Evolutionary conservation across 2,888 invertebrate species (phyloP), one percentile per base, ranked within the genome.

Genomic region (Cancer borealis): DNA sequence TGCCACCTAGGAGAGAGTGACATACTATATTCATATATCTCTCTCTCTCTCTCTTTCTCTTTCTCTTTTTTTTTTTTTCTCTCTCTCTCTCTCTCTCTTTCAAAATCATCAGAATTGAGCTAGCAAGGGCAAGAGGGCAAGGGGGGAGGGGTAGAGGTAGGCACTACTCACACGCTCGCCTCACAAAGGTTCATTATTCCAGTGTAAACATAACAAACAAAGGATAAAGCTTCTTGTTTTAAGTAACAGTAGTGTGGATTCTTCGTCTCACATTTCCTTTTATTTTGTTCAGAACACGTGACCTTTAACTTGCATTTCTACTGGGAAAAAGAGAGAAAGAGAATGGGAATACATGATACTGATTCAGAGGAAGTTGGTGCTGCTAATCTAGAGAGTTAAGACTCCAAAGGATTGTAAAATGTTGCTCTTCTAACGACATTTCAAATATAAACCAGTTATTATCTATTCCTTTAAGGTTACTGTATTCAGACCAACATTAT

Each of bases 121-220:
- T 79, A 79, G 26, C 79, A 30, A 79, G 79, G 30, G 26, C 0
- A 26, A 26, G 30, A 12, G 26, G 79, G 30, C 26, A 79, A 12
- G 26, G 12, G 26, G 12, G 79, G 0, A 30, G 26, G 26, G 30
- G 79, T 6, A 6, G 79, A 26, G 12, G 8, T 1, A 79, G 26
- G 30, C 10, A 79, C 6, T 17, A 79, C 26, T 30, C 79, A 79
- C n/a, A 79, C 79, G 12, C 79, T 79, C n/a, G 66, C 79, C 26
- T 79, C 79, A 79, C 79, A 79, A 79, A n/a, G 79, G 30, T 79
- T 79, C n/a, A 79, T 79, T 79, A n/a, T 79, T 26, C 79, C 79
- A 4, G 79, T 21, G 79, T 26, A 79, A 79, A 79, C 79, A 79
- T 26, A 79, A 79, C 79, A 79, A 79, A 79, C n/a, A 30, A 79